These are phyloP conservation scores for Eclectus roratus DNA, from an alignment of 2,113 vertebrate genomes.

Conservation along the genomic window DNA sequence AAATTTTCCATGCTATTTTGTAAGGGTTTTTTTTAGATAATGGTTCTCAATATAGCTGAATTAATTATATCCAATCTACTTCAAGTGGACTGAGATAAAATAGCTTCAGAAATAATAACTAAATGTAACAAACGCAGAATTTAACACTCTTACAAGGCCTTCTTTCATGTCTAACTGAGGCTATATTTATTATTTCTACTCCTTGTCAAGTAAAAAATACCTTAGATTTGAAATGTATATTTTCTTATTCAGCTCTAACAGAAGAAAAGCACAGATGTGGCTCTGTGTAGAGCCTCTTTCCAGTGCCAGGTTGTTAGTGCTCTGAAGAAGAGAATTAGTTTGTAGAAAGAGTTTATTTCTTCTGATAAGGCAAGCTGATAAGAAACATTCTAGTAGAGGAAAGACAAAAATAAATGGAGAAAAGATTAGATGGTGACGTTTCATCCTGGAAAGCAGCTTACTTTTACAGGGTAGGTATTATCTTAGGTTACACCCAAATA, in stretches of 20 bases:
- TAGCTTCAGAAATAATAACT: neutral
- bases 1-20: neutral
- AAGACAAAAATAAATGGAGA: conserved; percentile 7
- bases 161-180: neutral
- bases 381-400: conserved; percentile 10
- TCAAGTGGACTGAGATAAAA: neutral
- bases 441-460: neutral
- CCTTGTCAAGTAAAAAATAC: neutral
- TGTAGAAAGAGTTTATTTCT: conserved; percentile 26
- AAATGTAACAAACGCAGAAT: neutral
- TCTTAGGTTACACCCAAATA: conserved; percentile 42
- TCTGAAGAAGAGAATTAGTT: conserved; percentile 1
- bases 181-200: conserved; percentile 9
- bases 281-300: neutral
- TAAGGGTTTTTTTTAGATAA: neutral
- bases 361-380: conserved; percentile 47
- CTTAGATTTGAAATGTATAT: neutral
- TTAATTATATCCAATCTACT: neutral
- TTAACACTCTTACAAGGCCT: neutral
- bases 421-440: neutral
- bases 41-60: neutral
- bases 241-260: conserved; percentile 26
- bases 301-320: neutral
- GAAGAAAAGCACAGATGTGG: neutral
- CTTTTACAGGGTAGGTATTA: conserved; percentile 15